Base-by-base conservation (phyloP, 2,113 vertebrate genomes). In the Lates calcarifer region DNA sequence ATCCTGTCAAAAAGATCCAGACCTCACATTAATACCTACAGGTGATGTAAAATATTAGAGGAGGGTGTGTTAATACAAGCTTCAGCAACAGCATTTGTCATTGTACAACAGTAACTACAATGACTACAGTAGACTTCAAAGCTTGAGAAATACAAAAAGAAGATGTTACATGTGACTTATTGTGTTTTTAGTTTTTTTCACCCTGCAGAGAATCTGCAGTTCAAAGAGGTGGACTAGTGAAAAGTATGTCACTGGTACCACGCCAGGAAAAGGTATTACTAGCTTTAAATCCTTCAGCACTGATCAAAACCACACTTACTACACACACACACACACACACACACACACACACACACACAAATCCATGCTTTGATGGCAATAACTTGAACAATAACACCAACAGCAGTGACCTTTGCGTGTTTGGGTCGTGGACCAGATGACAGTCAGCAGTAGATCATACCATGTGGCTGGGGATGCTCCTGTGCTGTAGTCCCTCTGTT, bases 241-340 rank as follows among this genome's bases (percentile, higher is more conserved):
- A 85, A 91, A 91, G 87, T 90, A 63, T 91, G 92, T 90, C 91
- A 91, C 83, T 93, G 90, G 89, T 93, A 84, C 77, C 71, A 78
- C 71, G 87, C 91, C 91, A 92, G 84, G 73, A 87, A 83, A 65
- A 87, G 75, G 86, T 81, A 93, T 93, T 93, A 91, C 88, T 69
- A 66, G 75, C 69, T 87, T 81, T 89, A 92, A 93, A 92, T 91
- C 92, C 92, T 89, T 69, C 85, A 57, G 75, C 77, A 15, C 79
- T 90, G 88, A 93, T 91, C 85, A 89, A 89, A 90, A 87, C 79
- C 77, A 90, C 79, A 90, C 77, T 81, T 70, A 71, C 53, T 67
- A 43, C 35, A 77, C 29, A 57, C 53, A 68, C 58, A 72, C n/a
- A 64, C 37, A 68, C 67, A 64, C 49, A 74, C 37, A 53, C 4